These are phyloP conservation scores for Megastigmus dorsalis DNA, from an alignment of 2,888 invertebrate genomes.

Conservation along the genomic window DNA sequence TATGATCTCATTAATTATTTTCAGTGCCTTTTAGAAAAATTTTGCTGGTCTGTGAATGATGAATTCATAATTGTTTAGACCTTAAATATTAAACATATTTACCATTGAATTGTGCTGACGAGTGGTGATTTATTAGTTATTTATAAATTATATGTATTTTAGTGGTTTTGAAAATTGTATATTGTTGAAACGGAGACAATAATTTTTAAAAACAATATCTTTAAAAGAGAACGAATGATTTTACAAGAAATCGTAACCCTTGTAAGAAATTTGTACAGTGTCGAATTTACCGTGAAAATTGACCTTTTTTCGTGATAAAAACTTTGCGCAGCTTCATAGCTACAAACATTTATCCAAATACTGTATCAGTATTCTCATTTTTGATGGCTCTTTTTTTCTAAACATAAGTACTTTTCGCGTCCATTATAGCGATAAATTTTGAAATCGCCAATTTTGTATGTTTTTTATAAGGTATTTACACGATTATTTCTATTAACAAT, in stretches of 20 bases:
- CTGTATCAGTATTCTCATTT: conserved; percentile 68
- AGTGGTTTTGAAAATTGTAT: conserved; percentile 46
- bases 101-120: conserved; percentile 25
- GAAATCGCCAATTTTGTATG: conserved; percentile 56
- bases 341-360: conserved; percentile 62
- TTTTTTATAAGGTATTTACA: conserved; percentile 57
- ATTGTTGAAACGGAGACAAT: conserved; percentile 43
- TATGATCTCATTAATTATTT: conserved; percentile 28
- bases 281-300: conserved; percentile 28
- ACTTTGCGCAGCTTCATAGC: conserved; percentile 64
- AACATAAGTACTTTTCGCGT: conserved; percentile 40
- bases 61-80: conserved; percentile 26
- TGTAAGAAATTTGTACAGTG: conserved; percentile 38
- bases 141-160: conserved; percentile 34
- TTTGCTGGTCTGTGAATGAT: conserved; percentile 39
- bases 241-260: conserved; percentile 24
- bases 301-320: conserved; percentile 29
- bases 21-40: conserved; percentile 7
- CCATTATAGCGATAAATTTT: conserved; percentile 51
- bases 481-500: conserved; percentile 43
- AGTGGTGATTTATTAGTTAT: conserved; percentile 40
- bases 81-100: conserved; percentile 23
- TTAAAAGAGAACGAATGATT: conserved; percentile 11
- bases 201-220: conserved; percentile 22
- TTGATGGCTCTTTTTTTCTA: conserved; percentile 48